A percentile compares a stretch with the other conserved stretches of the same genome.
phyloP scores from a whole-genome alignment of 2,797 vertebrate genomes.

The Pseudotriccus pelzelni region DNA sequence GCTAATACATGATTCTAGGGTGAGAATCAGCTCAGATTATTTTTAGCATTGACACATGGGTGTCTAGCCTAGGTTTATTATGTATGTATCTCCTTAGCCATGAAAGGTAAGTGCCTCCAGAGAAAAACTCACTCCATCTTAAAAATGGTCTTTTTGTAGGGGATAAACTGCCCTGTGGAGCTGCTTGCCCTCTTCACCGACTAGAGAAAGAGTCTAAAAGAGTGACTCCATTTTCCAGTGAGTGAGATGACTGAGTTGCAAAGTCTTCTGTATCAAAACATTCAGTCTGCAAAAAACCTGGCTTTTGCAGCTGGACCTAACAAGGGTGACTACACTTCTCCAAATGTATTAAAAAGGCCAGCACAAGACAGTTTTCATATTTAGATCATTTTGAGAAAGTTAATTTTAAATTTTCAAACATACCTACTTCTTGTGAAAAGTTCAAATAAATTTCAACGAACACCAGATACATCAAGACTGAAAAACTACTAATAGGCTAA shows the following conservation, averaged over 20 bases:
- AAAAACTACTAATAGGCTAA: not conserved
- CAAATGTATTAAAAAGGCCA: not conserved
- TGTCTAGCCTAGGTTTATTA: not conserved
- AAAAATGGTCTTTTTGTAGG: not conserved
- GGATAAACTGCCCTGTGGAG: not conserved
- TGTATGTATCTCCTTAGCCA: not conserved
- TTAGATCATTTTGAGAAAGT: not conserved
- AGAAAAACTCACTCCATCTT: not conserved
- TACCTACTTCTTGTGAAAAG: not conserved
- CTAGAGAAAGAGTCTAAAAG: not conserved
- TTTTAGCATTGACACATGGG: not conserved
- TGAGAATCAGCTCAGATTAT: not conserved
- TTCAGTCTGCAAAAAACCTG: not conserved
- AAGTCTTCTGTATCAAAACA: not conserved
- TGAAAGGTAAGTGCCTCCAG: not conserved
- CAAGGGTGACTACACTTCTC: not conserved
- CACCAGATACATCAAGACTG: not conserved
- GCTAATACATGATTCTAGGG: not conserved
- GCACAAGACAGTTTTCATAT: not conserved
- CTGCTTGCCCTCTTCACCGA: not conserved
- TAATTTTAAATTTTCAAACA: not conserved
- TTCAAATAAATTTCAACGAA: not conserved
- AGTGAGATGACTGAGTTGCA: not conserved
- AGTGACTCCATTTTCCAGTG: not conserved
- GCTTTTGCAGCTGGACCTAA: not conserved